Base-by-base conservation (phyloP, 2,797 vertebrate species). In the Aphelocoma californica region DNA sequence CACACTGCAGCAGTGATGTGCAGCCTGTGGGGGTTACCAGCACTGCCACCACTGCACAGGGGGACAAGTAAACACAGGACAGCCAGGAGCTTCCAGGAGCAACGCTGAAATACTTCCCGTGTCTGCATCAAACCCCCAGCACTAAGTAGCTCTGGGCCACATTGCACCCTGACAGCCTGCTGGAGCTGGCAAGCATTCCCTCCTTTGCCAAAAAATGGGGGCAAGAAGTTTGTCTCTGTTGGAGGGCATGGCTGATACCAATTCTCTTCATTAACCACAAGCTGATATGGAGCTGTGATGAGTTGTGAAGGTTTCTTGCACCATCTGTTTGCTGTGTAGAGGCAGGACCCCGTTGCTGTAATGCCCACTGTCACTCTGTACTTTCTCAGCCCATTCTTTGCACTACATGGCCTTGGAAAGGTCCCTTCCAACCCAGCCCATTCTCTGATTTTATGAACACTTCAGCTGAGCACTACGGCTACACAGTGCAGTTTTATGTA, bases 351-450 rank as follows among this genome's bases (percentile, higher is more conserved):
- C 1, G 0, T 18, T 64, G 61, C 31, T 78, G 44, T 32, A 24
- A n/a, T 44, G 12, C 29, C 42, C 15, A 0, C 25, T n/a, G 11
- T 61, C 34, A 38, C 10, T 32, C 58, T 1, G 0, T 7, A 3
- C 18, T 61, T 86, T 36, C 64, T 84, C 26, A 84, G 61, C 57
- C 40, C 6, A 0, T 73, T 28, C 36, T n/a, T 80, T 51, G 75
- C 40, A 19, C 40, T 36, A 3, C 12, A 0, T 23, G 34, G 26
- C 48, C 10, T 74, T 74, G 54, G 28, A 42, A 61, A 81, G 17
- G 18, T 67, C 47, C 40, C 31, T 42, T 62, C 56, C 34, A 40
- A 2, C 40, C 17, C 34, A 62, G 26, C 29, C 16, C 34, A 20
- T 69, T n/a, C 14, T 77, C 29, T 62, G 56, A 26, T 42, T 70